Conservation (phyloP, 2,797 vertebrate species). For the Liparis tanakae region DNA sequence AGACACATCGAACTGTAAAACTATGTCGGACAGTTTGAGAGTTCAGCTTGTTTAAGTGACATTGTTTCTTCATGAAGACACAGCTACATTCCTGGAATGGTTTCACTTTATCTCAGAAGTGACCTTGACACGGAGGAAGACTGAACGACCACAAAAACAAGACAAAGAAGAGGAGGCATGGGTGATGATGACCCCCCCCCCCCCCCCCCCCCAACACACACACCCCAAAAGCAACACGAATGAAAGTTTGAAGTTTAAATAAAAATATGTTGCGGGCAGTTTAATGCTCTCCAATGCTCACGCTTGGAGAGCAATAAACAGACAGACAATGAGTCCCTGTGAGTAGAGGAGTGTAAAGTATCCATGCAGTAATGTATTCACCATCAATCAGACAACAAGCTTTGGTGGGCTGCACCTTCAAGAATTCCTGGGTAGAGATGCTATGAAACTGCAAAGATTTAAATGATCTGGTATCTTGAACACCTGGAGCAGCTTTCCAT, state of each 20-base stretch:
- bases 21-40: not conserved
- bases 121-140: constrained; percentile 25
- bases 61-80: not conserved
- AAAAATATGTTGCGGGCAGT: not conserved
- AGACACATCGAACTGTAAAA: not conserved
- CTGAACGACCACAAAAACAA: not conserved
- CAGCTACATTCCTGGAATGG: constrained; percentile 4
- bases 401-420: not conserved
- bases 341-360: not conserved
- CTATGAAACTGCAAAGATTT: not conserved
- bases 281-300: no score
- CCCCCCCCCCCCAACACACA: no score
- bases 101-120: constrained; percentile 16
- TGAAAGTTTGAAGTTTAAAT: not conserved
- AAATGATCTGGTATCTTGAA: not conserved
- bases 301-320: not conserved
- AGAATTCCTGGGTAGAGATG: not conserved
- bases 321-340: not conserved
- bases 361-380: not conserved
- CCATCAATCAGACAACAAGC: not conserved
- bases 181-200: not conserved
- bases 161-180: not conserved
- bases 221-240: no score
- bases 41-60: not conserved
- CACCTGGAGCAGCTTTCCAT: constrained; percentile 18